Percentiles rank a stretch among this genome's conserved stretches.
These are phyloP conservation scores for Pangasius mekongensis DNA, from an alignment of 2,797 vertebrate genomes.

Conservation along the genomic window DNA sequence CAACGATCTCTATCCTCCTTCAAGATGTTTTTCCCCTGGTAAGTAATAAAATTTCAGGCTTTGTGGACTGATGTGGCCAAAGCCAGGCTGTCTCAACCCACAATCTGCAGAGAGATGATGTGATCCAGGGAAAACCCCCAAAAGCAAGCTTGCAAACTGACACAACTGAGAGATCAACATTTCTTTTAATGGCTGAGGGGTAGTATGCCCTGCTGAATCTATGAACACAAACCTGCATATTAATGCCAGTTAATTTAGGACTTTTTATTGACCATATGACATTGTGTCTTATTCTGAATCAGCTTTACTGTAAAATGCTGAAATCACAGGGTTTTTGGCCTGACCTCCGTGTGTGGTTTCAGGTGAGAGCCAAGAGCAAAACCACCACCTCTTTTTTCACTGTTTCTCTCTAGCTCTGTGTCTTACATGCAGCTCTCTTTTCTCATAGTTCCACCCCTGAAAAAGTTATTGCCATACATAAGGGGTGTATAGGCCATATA, in stretches of 20 bases:
- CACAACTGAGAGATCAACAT: conserved; percentile 12
- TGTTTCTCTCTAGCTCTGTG: background rate
- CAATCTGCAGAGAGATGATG: conserved; percentile 45
- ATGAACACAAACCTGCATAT: background rate
- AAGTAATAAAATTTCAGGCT: conserved; percentile 63
- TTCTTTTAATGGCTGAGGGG: conserved; percentile 4
- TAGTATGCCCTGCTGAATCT: background rate
- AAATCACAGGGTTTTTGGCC: conserved; percentile 12
- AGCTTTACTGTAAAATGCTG: conserved; percentile 19
- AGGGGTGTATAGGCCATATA: background rate
- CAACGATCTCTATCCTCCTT: conserved; percentile 49
- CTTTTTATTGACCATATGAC: background rate
- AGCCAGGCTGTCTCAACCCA: conserved; percentile 64
- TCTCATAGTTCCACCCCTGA: background rate
- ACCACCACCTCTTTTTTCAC: background rate
- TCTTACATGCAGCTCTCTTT: background rate
- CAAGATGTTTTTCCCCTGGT: conserved; percentile 59
- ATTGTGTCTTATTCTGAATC: conserved; percentile 22
- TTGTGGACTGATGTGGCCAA: conserved; percentile 65
- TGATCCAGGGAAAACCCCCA: conserved; percentile 33
- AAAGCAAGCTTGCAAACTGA: conserved; percentile 27
- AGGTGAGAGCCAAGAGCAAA: conserved; percentile 36
- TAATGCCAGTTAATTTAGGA: background rate
- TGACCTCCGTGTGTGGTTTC: conserved; percentile 10
- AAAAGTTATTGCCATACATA: too few relatives aligned